Conservation (phyloP, 2,797 vertebrate species). For the Trachops cirrhosus region DNA sequence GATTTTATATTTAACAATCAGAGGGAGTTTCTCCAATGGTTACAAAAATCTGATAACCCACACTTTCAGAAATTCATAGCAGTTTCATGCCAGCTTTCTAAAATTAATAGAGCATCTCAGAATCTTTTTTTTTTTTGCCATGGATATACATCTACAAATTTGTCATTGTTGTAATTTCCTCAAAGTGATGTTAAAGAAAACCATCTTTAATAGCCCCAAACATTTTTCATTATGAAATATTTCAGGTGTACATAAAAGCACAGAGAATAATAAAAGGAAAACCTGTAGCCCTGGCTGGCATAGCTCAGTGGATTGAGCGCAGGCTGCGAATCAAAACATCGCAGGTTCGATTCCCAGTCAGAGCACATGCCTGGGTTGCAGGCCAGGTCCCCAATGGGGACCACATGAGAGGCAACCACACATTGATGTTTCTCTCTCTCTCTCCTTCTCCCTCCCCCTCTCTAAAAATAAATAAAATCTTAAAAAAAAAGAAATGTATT, state of each 20-base stretch:
- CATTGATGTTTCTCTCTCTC: too few relatives aligned
- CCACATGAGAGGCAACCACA: too few relatives aligned
- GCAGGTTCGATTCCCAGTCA: too few relatives aligned
- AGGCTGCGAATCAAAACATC: too few relatives aligned
- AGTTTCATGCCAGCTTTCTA: neutral
- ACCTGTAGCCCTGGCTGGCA: too few relatives aligned
- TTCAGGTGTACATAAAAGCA: neutral
- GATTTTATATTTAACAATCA: conserved; percentile 14
- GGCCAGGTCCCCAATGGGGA: too few relatives aligned
- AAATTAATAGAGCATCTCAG: conserved; percentile 29
- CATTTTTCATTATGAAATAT: conserved; percentile 33
- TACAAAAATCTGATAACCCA: neutral
- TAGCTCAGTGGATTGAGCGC: too few relatives aligned
- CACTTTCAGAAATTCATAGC: neutral
- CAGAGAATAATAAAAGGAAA: neutral
- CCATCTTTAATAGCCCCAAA: neutral
- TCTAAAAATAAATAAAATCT: too few relatives aligned
- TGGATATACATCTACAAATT: neutral
- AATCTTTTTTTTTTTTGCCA: neutral
- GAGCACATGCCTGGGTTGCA: too few relatives aligned
- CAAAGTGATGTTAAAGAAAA: conserved; percentile 46
- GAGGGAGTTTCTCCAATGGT: conserved; percentile 2
- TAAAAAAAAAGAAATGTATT: too few relatives aligned
- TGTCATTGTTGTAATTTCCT: conserved; percentile 29
- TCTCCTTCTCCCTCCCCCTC: too few relatives aligned